Evolutionary conservation across 2,888 invertebrate genomes (phyloP).

Genomic region (Aproaerema taeniolella): DNA sequence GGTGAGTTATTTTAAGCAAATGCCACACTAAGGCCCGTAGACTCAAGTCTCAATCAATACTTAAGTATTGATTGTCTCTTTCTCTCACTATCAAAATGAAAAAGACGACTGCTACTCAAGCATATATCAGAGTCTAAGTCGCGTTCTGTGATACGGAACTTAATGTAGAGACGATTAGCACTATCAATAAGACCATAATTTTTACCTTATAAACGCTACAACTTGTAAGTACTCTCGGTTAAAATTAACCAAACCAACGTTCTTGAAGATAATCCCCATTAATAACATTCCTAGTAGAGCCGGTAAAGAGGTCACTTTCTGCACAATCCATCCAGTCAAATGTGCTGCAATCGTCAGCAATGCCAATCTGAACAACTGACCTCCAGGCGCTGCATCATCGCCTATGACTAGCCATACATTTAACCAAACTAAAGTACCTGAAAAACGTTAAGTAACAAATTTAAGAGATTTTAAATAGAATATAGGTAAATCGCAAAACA

Average conservation of each 20-base stretch:
- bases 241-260: slow-evolving; percentile 80
- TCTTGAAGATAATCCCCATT: slow-evolving; percentile 80
- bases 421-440: slow-evolving; percentile 81
- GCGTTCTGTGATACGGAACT: no score
- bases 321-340: slow-evolving; percentile 85
- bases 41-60: no score
- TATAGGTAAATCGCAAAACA: no score
- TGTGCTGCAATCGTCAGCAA: slow-evolving; percentile 82
- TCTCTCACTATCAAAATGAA: no score
- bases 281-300: slow-evolving; percentile 88
- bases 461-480: no score
- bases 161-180: no score
- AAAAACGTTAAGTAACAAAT: neutral
- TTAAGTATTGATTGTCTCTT: no score
- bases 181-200: no score
- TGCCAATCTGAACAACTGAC: slow-evolving; percentile 83
- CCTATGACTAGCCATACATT: slow-evolving; percentile 82
- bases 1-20: no score
- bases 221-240: slow-evolving; percentile 78
- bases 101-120: no score
- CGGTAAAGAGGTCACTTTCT: slow-evolving; percentile 81
- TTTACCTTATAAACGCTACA: slow-evolving; percentile 79
- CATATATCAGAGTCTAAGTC: no score
- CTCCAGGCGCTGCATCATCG: slow-evolving; percentile 82
- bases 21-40: no score